Conservation (phyloP, 2,113 vertebrate genomes). For the Clarias gariepinus region DNA sequence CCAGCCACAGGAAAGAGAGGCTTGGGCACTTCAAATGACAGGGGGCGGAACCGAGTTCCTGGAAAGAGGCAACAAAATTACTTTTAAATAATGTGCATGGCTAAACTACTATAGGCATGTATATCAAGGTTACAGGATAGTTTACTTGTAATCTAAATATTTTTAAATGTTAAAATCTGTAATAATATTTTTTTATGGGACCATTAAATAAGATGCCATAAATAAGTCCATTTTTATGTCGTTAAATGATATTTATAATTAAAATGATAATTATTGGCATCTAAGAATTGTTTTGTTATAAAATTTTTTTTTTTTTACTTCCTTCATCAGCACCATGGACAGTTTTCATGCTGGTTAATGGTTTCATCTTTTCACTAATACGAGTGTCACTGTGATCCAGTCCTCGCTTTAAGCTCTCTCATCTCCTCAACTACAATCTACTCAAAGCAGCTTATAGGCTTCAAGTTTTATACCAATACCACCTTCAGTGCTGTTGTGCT, state of each 20-base stretch:
- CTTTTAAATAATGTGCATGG: not conserved
- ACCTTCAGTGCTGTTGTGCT: not conserved
- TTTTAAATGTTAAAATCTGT: not conserved
- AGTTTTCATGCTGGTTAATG: not conserved
- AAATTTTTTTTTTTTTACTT: not conserved
- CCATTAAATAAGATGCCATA: not conserved
- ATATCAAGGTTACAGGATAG: not conserved
- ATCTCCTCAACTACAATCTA: not conserved
- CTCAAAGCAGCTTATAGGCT: not conserved
- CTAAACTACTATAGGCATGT: not conserved
- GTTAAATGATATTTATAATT: not conserved
- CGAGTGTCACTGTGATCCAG: not conserved
- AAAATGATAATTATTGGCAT: not conserved
- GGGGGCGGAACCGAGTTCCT: conserved; percentile 91
- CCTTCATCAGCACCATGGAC: not conserved
- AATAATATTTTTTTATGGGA: not conserved
- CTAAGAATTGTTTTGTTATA: not conserved
- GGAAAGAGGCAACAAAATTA: not conserved
- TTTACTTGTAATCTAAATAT: not conserved
- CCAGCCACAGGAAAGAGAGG: conserved; percentile 95
- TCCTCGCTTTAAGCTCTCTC: not conserved
- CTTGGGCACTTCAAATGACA: conserved; percentile 97
- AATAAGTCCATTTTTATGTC: not conserved
- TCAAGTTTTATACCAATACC: not conserved
- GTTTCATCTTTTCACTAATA: not conserved